Evolutionary conservation across 2,113 vertebrate genomes (phyloP).

Genomic region (Malurus melanocephalus): DNA sequence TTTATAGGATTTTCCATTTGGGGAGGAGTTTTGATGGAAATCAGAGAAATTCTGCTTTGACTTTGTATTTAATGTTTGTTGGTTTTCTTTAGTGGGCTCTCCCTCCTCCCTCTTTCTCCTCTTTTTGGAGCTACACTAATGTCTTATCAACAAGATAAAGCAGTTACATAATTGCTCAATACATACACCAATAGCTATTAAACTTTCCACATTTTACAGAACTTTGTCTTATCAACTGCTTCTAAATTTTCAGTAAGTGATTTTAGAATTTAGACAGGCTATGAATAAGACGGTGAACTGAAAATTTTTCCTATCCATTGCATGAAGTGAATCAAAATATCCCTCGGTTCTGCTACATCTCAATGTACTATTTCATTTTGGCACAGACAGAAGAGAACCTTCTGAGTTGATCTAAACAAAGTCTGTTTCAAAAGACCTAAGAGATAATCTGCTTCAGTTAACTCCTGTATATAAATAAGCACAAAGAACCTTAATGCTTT

Average conservation of each 20-base stretch:
- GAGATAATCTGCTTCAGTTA: neutral
- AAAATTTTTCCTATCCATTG: neutral
- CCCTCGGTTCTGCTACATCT: neutral
- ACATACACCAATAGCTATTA: neutral
- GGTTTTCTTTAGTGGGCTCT: neutral
- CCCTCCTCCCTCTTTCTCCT: neutral
- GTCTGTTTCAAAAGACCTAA: neutral
- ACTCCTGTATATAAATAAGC: neutral
- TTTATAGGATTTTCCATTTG: neutral
- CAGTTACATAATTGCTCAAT: neutral
- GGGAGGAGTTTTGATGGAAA: neutral
- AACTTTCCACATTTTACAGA: neutral
- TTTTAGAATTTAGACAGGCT: neutral
- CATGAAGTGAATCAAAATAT: neutral
- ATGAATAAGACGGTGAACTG: neutral
- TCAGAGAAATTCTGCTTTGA: neutral
- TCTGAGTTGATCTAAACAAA: neutral
- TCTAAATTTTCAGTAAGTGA: neutral
- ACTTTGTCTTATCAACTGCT: neutral
- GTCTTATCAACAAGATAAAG: neutral
- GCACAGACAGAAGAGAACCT: neutral
- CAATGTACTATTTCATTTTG: neutral
- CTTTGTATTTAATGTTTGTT: neutral
- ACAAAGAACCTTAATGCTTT: neutral
- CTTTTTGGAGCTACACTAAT: neutral